Conservation (phyloP, 1,140 invertebrate genomes). For the Pissodes strobi region DNA sequence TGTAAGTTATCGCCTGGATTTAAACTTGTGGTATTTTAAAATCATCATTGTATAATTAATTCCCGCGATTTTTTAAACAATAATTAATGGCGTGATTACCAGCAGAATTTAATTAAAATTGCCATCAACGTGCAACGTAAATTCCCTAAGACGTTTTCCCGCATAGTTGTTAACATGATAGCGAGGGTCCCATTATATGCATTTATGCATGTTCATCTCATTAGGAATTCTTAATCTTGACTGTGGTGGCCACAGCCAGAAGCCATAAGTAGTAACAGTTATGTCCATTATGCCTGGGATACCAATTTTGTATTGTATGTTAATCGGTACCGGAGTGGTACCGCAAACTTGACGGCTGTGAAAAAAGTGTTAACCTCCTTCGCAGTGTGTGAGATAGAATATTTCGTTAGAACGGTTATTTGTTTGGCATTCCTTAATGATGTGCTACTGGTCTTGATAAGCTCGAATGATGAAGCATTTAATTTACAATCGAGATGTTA, state of each 20-base stretch:
- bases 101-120: too few relatives aligned
- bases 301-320: conserved; percentile 27
- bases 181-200: background rate
- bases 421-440: background rate
- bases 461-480: too few relatives aligned
- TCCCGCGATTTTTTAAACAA: too few relatives aligned
- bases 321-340: conserved; percentile 7
- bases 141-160: too few relatives aligned
- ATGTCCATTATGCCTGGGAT: conserved; percentile 23
- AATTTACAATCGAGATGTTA: too few relatives aligned
- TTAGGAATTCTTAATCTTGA: conserved; percentile 6
- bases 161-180: background rate
- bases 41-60: too few relatives aligned
- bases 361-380: conserved; percentile 26
- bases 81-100: too few relatives aligned
- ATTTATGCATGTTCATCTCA: background rate
- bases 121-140: too few relatives aligned
- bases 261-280: conserved; percentile 9
- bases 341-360: conserved; percentile 20
- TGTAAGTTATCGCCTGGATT: too few relatives aligned
- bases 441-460: conserved; percentile 7
- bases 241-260: conserved; percentile 1
- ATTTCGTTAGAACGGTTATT: background rate
- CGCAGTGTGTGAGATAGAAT: conserved; percentile 12
- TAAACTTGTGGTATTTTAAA: too few relatives aligned